A percentile compares a stretch with the other conserved stretches of the same genome.
Conservation (phyloP, 2,888 invertebrate genomes). For the Argyresthia goedartella region DNA sequence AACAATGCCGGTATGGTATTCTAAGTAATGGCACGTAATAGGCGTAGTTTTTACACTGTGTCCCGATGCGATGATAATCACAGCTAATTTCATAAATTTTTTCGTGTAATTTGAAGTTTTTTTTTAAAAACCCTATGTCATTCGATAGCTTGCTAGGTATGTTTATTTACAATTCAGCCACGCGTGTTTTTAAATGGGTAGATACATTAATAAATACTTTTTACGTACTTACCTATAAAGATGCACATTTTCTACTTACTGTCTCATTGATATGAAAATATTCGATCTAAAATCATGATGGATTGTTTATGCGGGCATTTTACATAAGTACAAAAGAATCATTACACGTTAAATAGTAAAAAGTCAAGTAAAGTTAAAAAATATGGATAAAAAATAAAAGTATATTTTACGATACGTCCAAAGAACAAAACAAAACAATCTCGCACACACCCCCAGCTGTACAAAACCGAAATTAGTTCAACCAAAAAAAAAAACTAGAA, state of each 20-base stretch:
- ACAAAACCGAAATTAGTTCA: not conserved
- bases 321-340: too few relatives aligned
- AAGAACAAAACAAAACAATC: not conserved
- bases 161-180: not conserved
- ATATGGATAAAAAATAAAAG: too few relatives aligned
- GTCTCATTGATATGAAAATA: too few relatives aligned
- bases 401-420: too few relatives aligned
- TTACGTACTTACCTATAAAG: too few relatives aligned
- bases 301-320: too few relatives aligned
- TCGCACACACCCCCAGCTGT: not conserved
- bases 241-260: too few relatives aligned
- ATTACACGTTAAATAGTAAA: too few relatives aligned
- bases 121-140: not conserved
- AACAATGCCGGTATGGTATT: constrained; percentile 17
- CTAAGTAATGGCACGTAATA: constrained; percentile 32
- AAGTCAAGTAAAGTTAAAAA: too few relatives aligned
- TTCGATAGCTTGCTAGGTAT: not conserved
- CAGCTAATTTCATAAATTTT: constrained; percentile 1
- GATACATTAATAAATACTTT: too few relatives aligned
- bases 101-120: not conserved
- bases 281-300: too few relatives aligned
- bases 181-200: not conserved
- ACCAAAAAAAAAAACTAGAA: not conserved
- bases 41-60: constrained; percentile 8
- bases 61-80: constrained; percentile 5